phyloP scores from a whole-genome alignment of 1,140 invertebrate genomes.

The Drosophila rufa region DNA sequence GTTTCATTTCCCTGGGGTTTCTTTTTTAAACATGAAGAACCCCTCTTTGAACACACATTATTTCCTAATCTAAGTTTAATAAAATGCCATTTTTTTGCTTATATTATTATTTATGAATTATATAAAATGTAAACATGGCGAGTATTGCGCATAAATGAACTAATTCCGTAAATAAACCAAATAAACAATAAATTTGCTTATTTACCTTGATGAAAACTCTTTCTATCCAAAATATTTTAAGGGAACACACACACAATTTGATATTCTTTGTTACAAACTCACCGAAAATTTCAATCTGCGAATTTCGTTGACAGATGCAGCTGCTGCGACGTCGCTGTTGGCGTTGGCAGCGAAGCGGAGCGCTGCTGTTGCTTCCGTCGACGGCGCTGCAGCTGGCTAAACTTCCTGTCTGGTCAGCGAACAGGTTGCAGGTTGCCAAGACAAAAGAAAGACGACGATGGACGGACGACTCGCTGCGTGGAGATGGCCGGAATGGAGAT shows the following conservation, averaged over 20 bases:
- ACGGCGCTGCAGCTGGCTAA: slow-evolving; percentile 69
- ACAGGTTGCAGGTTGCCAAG: slow-evolving; percentile 77
- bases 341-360: slow-evolving; percentile 42
- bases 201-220: not conserved
- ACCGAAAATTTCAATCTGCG: slow-evolving; percentile 33
- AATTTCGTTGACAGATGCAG: slow-evolving; percentile 50
- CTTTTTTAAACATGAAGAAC: not conserved
- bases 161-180: too few species aligned
- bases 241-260: not conserved
- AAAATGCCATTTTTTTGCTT: not conserved
- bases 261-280: slow-evolving; percentile 31
- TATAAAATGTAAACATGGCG: not conserved
- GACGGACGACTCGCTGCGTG: slow-evolving; percentile 1
- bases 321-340: slow-evolving; percentile 28
- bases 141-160: not conserved
- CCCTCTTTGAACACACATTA: not conserved
- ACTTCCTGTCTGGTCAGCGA: slow-evolving; percentile 72
- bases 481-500: slow-evolving; percentile 33
- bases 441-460: slow-evolving; percentile 50
- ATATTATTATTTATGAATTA: not conserved
- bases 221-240: not conserved
- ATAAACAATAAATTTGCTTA: not conserved
- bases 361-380: slow-evolving; percentile 39
- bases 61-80: not conserved
- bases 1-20: slow-evolving; percentile 1